Evolutionary conservation across 2,888 invertebrate species (phyloP).

Genomic region (Perizoma affinitatum): DNA sequence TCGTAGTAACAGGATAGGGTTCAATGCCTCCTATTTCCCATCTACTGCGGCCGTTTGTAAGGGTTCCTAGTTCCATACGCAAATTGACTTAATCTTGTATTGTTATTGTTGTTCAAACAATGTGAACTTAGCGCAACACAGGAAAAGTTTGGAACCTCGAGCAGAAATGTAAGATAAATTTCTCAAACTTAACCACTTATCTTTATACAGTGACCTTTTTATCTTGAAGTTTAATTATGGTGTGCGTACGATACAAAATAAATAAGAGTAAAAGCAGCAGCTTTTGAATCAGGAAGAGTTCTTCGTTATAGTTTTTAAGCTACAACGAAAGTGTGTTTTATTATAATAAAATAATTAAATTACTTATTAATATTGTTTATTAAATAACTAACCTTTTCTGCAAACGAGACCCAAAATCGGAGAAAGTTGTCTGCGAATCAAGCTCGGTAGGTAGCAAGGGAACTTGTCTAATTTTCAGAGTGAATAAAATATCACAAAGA

Average conservation of each 20-base stretch:
- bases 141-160: background rate
- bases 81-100: conserved; percentile 21
- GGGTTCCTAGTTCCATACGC: conserved; percentile 28
- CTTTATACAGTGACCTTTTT: conserved; percentile 11
- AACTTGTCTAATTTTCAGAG: conserved; percentile 5
- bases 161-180: conserved; percentile 5
- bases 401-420: background rate
- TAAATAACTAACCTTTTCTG: background rate
- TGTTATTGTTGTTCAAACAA: conserved; percentile 13
- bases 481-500: conserved; percentile 17
- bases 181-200: conserved; percentile 10
- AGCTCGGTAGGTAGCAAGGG: conserved; percentile 2
- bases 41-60: conserved; percentile 25
- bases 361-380: background rate
- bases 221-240: conserved; percentile 13
- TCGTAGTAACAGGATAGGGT: conserved; percentile 49
- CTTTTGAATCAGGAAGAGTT: background rate
- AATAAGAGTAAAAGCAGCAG: too few species aligned
- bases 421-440: conserved; percentile 4
- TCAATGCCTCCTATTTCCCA: conserved; percentile 51
- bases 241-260: background rate
- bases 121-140: background rate
- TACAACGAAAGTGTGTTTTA: background rate
- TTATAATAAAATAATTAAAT: background rate
- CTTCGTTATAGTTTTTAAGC: background rate